A percentile compares a stretch with the other conserved stretches of the same genome.
These are phyloP conservation scores for Neomonachus schauinslandi DNA, from an alignment of 2,113 vertebrate species.

Conservation along the genomic window DNA sequence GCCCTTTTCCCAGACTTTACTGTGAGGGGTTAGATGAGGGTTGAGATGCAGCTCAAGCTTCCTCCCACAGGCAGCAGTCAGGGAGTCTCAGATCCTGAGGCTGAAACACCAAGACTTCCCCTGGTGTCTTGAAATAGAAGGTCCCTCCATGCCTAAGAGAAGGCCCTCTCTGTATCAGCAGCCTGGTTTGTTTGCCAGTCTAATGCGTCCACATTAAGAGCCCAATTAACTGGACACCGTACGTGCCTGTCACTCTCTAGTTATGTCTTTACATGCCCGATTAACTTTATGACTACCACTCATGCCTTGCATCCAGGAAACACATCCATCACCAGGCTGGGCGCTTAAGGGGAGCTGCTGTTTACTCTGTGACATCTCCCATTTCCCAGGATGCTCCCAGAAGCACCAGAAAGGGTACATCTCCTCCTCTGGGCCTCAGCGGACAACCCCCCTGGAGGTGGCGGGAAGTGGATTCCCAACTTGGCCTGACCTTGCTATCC, in stretches of 20 bases:
- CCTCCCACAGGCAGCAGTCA: background rate
- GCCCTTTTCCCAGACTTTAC: background rate
- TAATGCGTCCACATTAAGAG: background rate
- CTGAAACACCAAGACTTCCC: background rate
- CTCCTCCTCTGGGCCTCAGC: background rate
- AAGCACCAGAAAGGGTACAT: background rate
- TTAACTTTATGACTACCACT: background rate
- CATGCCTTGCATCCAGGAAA: background rate
- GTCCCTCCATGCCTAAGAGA: background rate
- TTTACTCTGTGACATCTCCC: background rate
- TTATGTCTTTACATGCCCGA: background rate
- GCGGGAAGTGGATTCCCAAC: background rate
- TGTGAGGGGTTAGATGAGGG: background rate
- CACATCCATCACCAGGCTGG: background rate
- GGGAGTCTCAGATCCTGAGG: background rate
- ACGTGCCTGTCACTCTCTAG: background rate
- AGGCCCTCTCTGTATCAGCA: rapidly evolving
- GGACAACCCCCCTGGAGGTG: background rate
- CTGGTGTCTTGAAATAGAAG: background rate
- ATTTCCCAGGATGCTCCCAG: background rate
- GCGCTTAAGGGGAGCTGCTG: background rate
- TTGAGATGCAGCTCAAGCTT: background rate
- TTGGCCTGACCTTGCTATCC: background rate
- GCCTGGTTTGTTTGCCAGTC: background rate
- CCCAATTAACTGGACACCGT: background rate